These are phyloP conservation scores for Oplegnathus fasciatus DNA, from an alignment of 2,113 vertebrate genomes.

Conservation along the genomic window DNA sequence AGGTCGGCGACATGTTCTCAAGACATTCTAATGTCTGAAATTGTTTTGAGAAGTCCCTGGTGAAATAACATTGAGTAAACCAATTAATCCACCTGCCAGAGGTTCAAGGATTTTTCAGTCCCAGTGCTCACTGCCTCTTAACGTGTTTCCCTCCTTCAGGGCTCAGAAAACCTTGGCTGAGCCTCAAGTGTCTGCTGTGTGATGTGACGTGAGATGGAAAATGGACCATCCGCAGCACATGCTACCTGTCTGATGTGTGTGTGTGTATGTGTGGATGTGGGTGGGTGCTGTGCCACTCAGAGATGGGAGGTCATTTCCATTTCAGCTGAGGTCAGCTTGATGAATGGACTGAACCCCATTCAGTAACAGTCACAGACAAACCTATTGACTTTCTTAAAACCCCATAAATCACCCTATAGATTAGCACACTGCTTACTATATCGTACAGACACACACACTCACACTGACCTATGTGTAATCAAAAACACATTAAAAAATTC, in stretches of 20 bases:
- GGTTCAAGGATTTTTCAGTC: conserved; percentile 75
- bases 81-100: conserved; percentile 83
- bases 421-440: conserved; percentile 38
- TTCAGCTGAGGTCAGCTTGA: conserved; percentile 67
- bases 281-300: conserved; percentile 18
- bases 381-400: conserved; percentile 62
- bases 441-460: background rate
- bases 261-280: too few species aligned
- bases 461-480: background rate
- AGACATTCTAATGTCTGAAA: conserved; percentile 77
- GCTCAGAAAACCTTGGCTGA: conserved; percentile 51
- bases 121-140: conserved; percentile 62
- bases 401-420: conserved; percentile 64
- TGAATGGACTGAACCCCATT: conserved; percentile 60
- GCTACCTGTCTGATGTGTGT: conserved; percentile 27
- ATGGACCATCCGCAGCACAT: conserved; percentile 45
- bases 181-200: conserved; percentile 34
- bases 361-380: conserved; percentile 59
- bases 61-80: conserved; percentile 83
- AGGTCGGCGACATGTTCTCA: conserved; percentile 72
- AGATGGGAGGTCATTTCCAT: conserved; percentile 60
- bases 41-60: conserved; percentile 80
- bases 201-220: conserved; percentile 44
- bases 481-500: background rate
- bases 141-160: conserved; percentile 63